These are phyloP conservation scores for Chydorus sphaericus DNA, from an alignment of 2,888 invertebrate species.

Conservation along the genomic window DNA sequence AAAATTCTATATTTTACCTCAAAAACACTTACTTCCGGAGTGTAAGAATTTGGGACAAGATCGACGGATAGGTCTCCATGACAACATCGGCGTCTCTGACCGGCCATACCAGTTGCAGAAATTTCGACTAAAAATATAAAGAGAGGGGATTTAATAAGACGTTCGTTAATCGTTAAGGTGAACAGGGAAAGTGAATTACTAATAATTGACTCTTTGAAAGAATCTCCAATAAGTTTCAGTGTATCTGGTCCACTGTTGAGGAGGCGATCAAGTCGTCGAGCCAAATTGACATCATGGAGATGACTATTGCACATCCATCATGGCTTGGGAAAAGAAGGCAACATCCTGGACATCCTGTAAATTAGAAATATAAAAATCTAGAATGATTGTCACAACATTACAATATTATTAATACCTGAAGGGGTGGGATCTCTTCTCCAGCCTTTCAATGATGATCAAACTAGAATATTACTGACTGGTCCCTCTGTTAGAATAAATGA, in stretches of 20 bases:
- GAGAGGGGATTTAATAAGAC: constrained; percentile 17
- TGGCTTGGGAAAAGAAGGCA: constrained; percentile 65
- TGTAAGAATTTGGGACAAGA: constrained; percentile 59
- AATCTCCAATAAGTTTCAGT: constrained; percentile 65
- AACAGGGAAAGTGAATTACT: too few relatives aligned
- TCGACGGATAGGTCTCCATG: constrained; percentile 50
- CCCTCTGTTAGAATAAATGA: constrained; percentile 40
- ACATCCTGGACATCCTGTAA: constrained; percentile 48
- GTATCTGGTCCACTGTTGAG: constrained; percentile 48
- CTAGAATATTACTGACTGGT: constrained; percentile 44
- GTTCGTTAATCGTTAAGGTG: too few relatives aligned
- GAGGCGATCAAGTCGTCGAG: constrained; percentile 50
- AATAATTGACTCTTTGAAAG: constrained; percentile 65
- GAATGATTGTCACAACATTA: too few relatives aligned
- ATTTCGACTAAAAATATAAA: constrained; percentile 39
- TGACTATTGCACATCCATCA: constrained; percentile 61
- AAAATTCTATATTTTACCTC: constrained; percentile 29
- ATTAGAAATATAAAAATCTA: background rate
- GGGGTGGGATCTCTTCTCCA: constrained; percentile 37
- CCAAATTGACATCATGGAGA: constrained; percentile 49
- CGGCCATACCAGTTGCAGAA: constrained; percentile 46
- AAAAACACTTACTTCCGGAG: constrained; percentile 67
- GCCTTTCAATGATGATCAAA: constrained; percentile 48
- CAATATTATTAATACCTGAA: too few relatives aligned
- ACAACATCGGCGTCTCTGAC: constrained; percentile 45